phyloP scores from a whole-genome alignment of 2,888 invertebrate species.

The Drosophila fungiperda region DNA sequence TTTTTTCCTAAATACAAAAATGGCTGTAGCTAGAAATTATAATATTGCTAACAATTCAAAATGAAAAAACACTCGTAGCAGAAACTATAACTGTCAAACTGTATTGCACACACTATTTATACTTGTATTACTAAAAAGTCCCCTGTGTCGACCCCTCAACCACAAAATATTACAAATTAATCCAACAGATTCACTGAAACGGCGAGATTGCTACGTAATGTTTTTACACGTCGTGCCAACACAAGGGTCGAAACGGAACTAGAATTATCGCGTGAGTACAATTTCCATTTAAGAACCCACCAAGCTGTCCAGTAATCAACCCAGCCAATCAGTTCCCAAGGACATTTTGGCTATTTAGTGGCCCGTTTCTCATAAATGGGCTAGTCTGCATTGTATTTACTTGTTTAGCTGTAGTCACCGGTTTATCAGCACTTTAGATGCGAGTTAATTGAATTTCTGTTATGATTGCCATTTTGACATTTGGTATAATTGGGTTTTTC shows the following conservation, averaged over 20 bases:
- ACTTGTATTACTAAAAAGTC: constrained; percentile 31
- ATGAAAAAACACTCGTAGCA: constrained; percentile 39
- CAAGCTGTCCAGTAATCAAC: neutral
- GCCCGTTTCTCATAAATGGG: constrained; percentile 43
- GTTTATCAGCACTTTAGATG: constrained; percentile 34
- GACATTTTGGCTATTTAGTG: constrained; percentile 35
- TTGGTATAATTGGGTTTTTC: constrained; percentile 19
- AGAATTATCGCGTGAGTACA: constrained; percentile 96
- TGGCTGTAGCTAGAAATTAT: constrained; percentile 31
- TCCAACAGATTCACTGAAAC: constrained; percentile 96
- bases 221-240: constrained; percentile 92
- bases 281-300: constrained; percentile 38
- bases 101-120: constrained; percentile 23
- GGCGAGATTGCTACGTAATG: constrained; percentile 96
- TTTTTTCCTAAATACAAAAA: constrained; percentile 11
- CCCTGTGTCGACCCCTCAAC: constrained; percentile 23
- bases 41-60: constrained; percentile 76
- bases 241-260: constrained; percentile 93
- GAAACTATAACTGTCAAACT: constrained; percentile 13
- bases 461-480: constrained; percentile 36
- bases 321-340: constrained; percentile 41
- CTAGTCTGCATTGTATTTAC: constrained; percentile 21
- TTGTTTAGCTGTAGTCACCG: neutral
- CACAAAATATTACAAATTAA: constrained; percentile 48
- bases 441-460: constrained; percentile 40